phyloP scores from a whole-genome alignment of 2,888 invertebrate species.

The Penaeus monodon region DNA sequence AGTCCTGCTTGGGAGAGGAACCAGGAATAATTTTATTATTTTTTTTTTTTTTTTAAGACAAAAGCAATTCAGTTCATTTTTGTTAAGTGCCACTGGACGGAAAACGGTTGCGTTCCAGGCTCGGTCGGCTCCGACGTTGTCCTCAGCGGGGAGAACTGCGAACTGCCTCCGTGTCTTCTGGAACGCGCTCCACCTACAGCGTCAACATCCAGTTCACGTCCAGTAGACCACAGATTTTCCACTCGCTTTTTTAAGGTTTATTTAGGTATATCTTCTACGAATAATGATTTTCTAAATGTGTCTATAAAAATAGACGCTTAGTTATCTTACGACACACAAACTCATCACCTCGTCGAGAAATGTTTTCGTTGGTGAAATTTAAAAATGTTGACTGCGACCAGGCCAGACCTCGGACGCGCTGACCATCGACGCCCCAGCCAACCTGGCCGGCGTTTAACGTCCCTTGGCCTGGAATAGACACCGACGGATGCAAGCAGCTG shows the following conservation, averaged over 20 bases:
- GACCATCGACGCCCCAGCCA: conserved; percentile 24
- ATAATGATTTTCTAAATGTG: not conserved
- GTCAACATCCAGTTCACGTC: conserved; percentile 34
- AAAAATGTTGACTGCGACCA: not conserved
- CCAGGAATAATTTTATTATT: no score
- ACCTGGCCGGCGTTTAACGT: conserved; percentile 37
- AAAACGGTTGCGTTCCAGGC: conserved; percentile 24
- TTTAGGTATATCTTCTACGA: not conserved
- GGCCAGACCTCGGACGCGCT: conserved; percentile 13
- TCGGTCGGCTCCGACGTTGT: conserved; percentile 36
- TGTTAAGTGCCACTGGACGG: not conserved
- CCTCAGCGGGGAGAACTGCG: conserved; percentile 31
- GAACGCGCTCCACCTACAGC: conserved; percentile 19
- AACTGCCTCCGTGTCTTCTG: conserved; percentile 39
- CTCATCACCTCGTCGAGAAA: not conserved
- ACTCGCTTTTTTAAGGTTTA: not conserved
- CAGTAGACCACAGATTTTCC: conserved; percentile 1
- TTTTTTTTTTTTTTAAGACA: not conserved
- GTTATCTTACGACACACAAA: not conserved
- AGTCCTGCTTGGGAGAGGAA: not conserved
- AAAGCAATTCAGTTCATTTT: not conserved
- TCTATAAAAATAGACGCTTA: not conserved
- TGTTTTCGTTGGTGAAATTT: not conserved
- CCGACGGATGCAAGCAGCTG: conserved; percentile 34
- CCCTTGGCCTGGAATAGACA: conserved; percentile 49